These are phyloP conservation scores for Tachysurus vachellii DNA, from an alignment of 2,113 vertebrate species.

Conservation along the genomic window DNA sequence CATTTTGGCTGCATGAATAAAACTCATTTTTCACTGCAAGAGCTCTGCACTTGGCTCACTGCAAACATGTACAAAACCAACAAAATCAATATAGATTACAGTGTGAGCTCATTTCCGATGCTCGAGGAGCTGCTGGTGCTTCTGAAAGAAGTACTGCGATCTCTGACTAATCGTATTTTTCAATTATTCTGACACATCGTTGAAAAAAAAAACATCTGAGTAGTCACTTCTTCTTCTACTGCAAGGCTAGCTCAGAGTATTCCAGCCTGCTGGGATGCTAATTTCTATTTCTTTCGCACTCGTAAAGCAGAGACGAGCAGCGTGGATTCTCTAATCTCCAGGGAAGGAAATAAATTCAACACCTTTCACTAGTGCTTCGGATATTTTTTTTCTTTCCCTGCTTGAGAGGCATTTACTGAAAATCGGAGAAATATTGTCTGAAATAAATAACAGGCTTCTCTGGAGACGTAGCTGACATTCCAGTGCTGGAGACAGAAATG, in stretches of 20 bases:
- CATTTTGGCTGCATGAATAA: conserved; percentile 9
- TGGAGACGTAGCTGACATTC: background rate
- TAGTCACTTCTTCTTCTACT: background rate
- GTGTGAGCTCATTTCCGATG: background rate
- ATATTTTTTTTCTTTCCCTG: background rate
- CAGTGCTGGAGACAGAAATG: conserved; percentile 2
- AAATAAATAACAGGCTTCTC: conserved; percentile 8
- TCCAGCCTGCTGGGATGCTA: conserved; percentile 15
- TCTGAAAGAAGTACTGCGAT: background rate
- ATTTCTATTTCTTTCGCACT: conserved; percentile 32
- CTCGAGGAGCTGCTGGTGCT: background rate
- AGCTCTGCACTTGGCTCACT: background rate
- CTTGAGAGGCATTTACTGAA: conserved; percentile 33
- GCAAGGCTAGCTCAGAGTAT: background rate
- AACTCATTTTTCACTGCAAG: conserved; percentile 16
- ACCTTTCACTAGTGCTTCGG: background rate
- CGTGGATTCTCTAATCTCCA: conserved; percentile 2
- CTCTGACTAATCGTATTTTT: conserved; percentile 2
- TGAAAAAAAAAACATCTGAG: background rate
- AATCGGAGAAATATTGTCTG: conserved; percentile 19
- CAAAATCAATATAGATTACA: conserved; percentile 12
- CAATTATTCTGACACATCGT: background rate
- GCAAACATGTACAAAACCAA: background rate
- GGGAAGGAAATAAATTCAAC: conserved; percentile 19
- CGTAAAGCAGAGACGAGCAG: conserved; percentile 7